phyloP scores from a whole-genome alignment of 1,140 invertebrate species.

The Plutomurus gul region DNA sequence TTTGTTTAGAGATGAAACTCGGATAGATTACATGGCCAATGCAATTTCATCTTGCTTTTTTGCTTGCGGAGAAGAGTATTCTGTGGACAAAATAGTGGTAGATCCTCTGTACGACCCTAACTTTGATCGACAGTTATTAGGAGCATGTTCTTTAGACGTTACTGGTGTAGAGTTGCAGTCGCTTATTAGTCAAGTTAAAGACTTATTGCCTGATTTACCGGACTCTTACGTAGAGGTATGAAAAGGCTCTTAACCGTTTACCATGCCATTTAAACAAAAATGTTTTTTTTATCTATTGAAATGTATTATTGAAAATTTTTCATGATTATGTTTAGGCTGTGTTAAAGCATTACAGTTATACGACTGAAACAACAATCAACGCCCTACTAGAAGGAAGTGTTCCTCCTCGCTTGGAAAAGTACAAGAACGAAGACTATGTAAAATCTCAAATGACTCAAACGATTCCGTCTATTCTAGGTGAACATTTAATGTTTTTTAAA shows the following conservation, averaged over 20 bases:
- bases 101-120: conserved; percentile 48
- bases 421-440: conserved; percentile 35
- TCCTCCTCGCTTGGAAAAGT: conserved; percentile 57
- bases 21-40: conserved; percentile 50
- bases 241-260: not conserved
- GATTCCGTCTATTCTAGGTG: not conserved
- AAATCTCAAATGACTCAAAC: conserved; percentile 18
- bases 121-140: conserved; percentile 50
- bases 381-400: conserved; percentile 61
- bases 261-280: not conserved
- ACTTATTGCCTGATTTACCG: conserved; percentile 49
- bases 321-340: conserved; percentile 32
- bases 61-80: conserved; percentile 39
- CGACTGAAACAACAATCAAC: conserved; percentile 61
- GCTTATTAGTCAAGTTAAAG: conserved; percentile 51
- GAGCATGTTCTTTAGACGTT: conserved; percentile 51
- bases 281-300: not conserved
- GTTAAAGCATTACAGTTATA: conserved; percentile 56
- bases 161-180: conserved; percentile 44
- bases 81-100: conserved; percentile 40
- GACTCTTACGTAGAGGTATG: conserved; percentile 44
- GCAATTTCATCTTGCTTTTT: conserved; percentile 47
- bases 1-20: conserved; percentile 48
- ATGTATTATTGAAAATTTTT: not conserved
- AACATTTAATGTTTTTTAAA: too few relatives aligned